These are phyloP conservation scores for Argyresthia albistria DNA, from an alignment of 2,888 invertebrate genomes.

Conservation along the genomic window DNA sequence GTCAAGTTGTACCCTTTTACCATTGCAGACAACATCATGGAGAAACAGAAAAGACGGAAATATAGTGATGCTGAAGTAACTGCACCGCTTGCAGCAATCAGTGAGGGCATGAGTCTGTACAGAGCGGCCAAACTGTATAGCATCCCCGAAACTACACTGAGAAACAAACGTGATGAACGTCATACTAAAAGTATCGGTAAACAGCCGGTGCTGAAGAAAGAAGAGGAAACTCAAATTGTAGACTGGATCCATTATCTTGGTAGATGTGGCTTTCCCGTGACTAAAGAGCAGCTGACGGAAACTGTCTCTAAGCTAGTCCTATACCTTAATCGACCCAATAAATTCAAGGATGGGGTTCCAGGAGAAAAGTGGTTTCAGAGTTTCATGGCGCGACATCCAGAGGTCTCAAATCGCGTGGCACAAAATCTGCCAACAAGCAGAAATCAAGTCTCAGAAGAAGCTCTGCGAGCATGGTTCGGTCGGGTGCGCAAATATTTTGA, in stretches of 20 bases:
- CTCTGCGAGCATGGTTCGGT: background rate
- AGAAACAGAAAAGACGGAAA: background rate
- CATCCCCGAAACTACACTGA: background rate
- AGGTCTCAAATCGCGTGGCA: slow-evolving; percentile 12
- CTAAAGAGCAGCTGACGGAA: slow-evolving; percentile 13
- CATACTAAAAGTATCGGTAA: too few species aligned
- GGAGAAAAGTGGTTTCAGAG: slow-evolving; percentile 16
- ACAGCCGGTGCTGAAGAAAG: too few species aligned
- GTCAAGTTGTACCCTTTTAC: too few species aligned
- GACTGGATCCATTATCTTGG: too few species aligned
- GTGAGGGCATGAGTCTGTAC: background rate
- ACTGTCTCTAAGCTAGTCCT: slow-evolving; percentile 12
- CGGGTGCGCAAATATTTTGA: too few species aligned
- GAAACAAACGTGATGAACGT: background rate
- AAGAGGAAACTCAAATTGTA: too few species aligned
- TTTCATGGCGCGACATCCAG: slow-evolving; percentile 15
- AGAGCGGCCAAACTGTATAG: background rate
- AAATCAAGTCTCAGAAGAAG: slow-evolving; percentile 13
- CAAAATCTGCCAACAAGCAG: slow-evolving; percentile 13
- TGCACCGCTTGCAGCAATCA: background rate
- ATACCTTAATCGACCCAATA: slow-evolving; percentile 15
- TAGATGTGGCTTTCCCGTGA: too few species aligned
- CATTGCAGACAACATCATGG: background rate
- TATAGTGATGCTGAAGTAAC: background rate
- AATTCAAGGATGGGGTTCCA: slow-evolving; percentile 18